Conservation (phyloP, 2,888 invertebrate genomes). For the Poecilobothrus nobilitatus region DNA sequence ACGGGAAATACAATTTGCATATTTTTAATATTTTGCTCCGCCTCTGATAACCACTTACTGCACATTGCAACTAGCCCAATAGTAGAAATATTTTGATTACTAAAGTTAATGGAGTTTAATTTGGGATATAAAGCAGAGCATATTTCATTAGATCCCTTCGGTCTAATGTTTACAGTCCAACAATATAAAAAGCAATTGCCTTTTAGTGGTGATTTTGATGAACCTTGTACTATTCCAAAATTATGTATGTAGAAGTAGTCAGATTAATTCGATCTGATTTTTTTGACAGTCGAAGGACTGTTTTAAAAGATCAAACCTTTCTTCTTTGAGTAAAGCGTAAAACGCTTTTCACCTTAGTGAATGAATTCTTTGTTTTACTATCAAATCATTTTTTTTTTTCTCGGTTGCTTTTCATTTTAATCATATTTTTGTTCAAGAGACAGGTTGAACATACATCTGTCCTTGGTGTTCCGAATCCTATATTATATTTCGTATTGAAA, state of each 20-base stretch:
- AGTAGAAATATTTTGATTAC: slow-evolving; percentile 17
- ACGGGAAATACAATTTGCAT: too few species aligned
- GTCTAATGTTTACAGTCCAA: slow-evolving; percentile 32
- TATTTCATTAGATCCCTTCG: slow-evolving; percentile 32
- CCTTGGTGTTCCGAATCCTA: too few species aligned
- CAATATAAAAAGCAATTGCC: slow-evolving; percentile 27
- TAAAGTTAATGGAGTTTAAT: slow-evolving; percentile 14
- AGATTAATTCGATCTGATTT: slow-evolving; percentile 29
- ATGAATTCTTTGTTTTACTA: slow-evolving; percentile 22
- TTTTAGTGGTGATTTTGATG: slow-evolving; percentile 20
- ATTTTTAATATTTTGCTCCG: slow-evolving; percentile 20
- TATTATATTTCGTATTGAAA: too few species aligned
- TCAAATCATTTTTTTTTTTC: slow-evolving; percentile 17
- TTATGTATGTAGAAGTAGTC: slow-evolving; percentile 30
- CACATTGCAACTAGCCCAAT: slow-evolving; percentile 29
- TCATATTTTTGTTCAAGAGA: too few species aligned
- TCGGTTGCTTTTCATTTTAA: too few species aligned
- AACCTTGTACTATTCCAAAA: slow-evolving; percentile 27
- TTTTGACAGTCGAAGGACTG: slow-evolving; percentile 33
- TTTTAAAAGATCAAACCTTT: slow-evolving; percentile 20
- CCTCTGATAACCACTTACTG: slow-evolving; percentile 23
- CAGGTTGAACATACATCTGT: too few species aligned
- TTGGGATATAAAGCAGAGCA: slow-evolving; percentile 28
- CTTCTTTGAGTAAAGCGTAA: slow-evolving; percentile 23
- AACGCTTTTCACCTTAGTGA: slow-evolving; percentile 26